Evolutionary conservation across 2,888 invertebrate species (phyloP).

Genomic region (Ophion obscuratus): DNA sequence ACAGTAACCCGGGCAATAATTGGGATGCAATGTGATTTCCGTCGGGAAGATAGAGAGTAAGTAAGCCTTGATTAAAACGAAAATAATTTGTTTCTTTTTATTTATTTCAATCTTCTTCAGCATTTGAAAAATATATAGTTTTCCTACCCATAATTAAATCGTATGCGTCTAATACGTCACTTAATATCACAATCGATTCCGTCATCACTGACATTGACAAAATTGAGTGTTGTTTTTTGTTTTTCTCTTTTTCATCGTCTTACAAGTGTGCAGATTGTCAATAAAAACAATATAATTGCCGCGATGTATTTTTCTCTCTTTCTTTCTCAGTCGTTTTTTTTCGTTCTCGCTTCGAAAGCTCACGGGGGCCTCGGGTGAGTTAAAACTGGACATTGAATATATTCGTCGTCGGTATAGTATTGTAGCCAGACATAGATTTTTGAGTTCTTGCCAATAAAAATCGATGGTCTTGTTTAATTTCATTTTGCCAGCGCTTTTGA

Average conservation of each 20-base stretch:
- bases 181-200: slow-evolving; percentile 73
- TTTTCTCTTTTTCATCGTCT: slow-evolving; percentile 36
- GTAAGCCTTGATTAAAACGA: slow-evolving; percentile 71
- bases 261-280: slow-evolving; percentile 35
- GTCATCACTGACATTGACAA: slow-evolving; percentile 53
- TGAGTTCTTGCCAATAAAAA: not conserved
- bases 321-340: slow-evolving; percentile 51
- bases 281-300: slow-evolving; percentile 48
- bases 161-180: slow-evolving; percentile 58
- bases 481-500: not conserved
- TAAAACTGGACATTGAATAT: not conserved
- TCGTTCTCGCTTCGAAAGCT: not conserved
- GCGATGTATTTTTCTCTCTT: slow-evolving; percentile 59
- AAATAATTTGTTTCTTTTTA: slow-evolving; percentile 67
- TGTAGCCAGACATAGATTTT: not conserved
- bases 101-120: slow-evolving; percentile 65
- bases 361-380: not conserved
- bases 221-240: slow-evolving; percentile 26
- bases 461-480: not conserved
- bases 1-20: slow-evolving; percentile 52
- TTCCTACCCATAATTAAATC: slow-evolving; percentile 56
- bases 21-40: slow-evolving; percentile 64
- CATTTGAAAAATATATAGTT: slow-evolving; percentile 72
- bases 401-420: not conserved
- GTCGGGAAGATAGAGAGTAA: slow-evolving; percentile 73